Percentiles rank a stretch among this genome's conserved stretches.
These are phyloP conservation scores for Cladopsammia gracilis DNA, from an alignment of 64 coral and sea anemone species.

Conservation along the genomic window DNA sequence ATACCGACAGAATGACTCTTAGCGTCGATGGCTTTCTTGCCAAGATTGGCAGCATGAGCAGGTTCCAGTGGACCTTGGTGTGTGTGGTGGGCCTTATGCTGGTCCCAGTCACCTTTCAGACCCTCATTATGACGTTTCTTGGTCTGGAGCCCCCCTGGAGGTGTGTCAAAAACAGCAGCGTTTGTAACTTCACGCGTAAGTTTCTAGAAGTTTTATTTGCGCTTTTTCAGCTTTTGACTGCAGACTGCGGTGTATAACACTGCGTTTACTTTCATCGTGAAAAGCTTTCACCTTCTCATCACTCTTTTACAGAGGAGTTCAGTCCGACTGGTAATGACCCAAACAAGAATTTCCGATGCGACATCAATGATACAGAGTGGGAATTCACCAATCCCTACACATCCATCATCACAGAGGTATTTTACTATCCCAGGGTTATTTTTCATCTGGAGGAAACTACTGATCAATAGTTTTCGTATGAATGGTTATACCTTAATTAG, in stretches of 20 bases:
- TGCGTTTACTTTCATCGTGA: too few relatives aligned
- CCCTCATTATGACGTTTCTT: conserved; percentile 95
- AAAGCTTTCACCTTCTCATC: conserved; percentile 4
- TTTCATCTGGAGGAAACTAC: too few relatives aligned
- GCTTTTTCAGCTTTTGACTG: not conserved
- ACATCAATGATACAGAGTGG: conserved; percentile 77
- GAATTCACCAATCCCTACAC: conserved; percentile 88
- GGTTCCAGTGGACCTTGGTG: conserved; percentile 88
- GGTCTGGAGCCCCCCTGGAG: conserved; percentile 89
- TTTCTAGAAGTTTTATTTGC: not conserved
- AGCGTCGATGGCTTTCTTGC: conserved; percentile 79
- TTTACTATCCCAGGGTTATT: not conserved
- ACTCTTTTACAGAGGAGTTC: conserved; percentile 66
- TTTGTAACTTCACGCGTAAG: conserved; percentile 95
- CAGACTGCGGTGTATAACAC: too few relatives aligned
- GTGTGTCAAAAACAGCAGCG: conserved; percentile 75
- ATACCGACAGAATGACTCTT: conserved; percentile 41
- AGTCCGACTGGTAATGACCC: conserved; percentile 56
- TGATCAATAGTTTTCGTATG: too few relatives aligned
- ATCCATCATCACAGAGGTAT: conserved; percentile 88
- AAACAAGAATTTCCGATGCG: conserved; percentile 73
- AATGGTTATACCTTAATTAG: too few relatives aligned
- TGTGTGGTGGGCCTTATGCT: conserved; percentile 74
- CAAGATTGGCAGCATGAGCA: conserved; percentile 81
- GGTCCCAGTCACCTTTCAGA: conserved; percentile 89